Base-by-base conservation (phyloP, 1,140 invertebrate genomes). In the Orius laevigatus region DNA sequence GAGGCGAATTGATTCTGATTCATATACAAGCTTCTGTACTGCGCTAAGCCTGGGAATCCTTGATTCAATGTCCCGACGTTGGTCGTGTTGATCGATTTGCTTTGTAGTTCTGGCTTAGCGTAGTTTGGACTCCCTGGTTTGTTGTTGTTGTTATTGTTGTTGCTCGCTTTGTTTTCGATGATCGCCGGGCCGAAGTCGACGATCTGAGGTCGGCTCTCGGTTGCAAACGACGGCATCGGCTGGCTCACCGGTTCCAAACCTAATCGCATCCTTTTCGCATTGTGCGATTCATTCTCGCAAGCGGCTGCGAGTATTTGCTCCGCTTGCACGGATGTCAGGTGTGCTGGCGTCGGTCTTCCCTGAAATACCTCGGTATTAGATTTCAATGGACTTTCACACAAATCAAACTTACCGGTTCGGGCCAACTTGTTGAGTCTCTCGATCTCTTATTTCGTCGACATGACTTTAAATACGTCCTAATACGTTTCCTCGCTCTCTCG, bases 241-340 rank as follows among this genome's bases (percentile, higher is more conserved):
- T 90, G 82, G 66, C 86, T 81, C 63, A 95, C 82, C 35, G 91
- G 92, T 63, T 95, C 91, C 55, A 95, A 70, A 47, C 92, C 92
- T 58, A 94, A 74, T 53, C 90, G 75, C 89, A 95, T 94, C 58
- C 90, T 75, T 67, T 94, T 95, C 20, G 90, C 91, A 66, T 95
- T 95, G 63, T 92, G 81, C 63, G 84, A 89, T 67, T 95, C 92
- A 65, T 95, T 95, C 69, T 95, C 91, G 65, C 91, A 95, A 39
- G 92, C 92, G 57, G 83, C 81, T 53, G 90, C 89, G 60, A 96
- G 70, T 59, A 95, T 89, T 66, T 92, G 87, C 63, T 96, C 92
- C 6, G 92, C 92, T 65, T 92, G 87, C 46, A 91, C 88, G 51
- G 89, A 94, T 33, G 91, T 95, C 59, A 96, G 73, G 69, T 96